phyloP scores from a whole-genome alignment of 2,113 vertebrate genomes.

The Emydocephalus ijimae region DNA sequence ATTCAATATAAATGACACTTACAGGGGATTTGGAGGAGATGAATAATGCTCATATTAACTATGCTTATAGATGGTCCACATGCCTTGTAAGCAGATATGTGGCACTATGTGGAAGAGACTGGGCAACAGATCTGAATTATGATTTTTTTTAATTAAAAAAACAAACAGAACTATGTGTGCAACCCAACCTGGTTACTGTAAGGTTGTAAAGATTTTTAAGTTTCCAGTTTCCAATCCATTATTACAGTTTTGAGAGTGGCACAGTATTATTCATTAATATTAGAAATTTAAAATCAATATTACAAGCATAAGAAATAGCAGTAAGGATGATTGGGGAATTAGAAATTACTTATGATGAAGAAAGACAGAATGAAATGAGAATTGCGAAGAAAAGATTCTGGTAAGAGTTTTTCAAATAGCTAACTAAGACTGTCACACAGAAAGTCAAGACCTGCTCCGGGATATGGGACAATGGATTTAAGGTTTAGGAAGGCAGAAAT shows the following conservation, averaged over 20 bases:
- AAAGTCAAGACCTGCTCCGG: background rate
- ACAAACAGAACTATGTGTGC: background rate
- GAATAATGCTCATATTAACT: background rate
- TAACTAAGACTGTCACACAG: background rate
- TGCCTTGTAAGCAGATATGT: background rate
- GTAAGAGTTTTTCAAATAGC: background rate
- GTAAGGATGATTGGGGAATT: background rate
- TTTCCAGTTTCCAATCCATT: background rate
- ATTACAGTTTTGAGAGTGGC: background rate
- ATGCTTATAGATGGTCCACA: background rate
- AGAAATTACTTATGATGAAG: background rate
- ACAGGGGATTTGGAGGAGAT: background rate
- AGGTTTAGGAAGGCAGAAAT: background rate
- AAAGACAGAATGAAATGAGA: background rate
- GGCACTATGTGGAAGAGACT: background rate
- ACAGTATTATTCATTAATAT: background rate
- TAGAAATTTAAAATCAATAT: background rate
- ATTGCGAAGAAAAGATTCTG: background rate
- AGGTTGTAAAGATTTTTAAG: background rate
- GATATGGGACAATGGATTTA: background rate
- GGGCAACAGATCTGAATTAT: background rate
- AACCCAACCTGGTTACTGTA: background rate
- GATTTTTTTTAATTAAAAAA: background rate
- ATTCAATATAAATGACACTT: background rate
- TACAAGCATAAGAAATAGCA: background rate